These are phyloP conservation scores for Peromyscus polionotus DNA, from an alignment of 2,113 vertebrate species.

Conservation along the genomic window DNA sequence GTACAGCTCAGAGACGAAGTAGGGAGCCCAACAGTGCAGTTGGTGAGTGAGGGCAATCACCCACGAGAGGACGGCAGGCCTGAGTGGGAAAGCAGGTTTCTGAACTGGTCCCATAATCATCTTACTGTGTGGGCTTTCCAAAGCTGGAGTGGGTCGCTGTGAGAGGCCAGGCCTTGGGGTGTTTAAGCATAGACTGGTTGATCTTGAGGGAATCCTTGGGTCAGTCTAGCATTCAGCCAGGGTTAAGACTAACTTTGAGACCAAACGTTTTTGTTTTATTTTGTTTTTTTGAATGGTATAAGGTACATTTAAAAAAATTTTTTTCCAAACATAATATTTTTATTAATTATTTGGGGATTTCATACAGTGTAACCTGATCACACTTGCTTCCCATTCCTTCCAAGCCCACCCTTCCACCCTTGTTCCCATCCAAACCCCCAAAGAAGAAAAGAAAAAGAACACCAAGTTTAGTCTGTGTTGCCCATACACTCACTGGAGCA, in stretches of 20 bases:
- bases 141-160: not conserved
- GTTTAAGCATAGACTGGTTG: not conserved
- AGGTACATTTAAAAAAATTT: not conserved
- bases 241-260: not conserved
- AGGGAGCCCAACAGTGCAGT: not conserved
- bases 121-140: not conserved
- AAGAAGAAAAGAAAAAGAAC: not conserved
- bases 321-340: not conserved
- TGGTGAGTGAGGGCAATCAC: not conserved
- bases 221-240: not conserved
- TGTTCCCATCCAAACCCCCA: not conserved
- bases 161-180: not conserved
- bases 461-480: not conserved
- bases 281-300: not conserved
- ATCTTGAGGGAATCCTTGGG: not conserved
- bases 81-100: not conserved
- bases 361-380: not conserved
- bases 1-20: not conserved
- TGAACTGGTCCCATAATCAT: not conserved
- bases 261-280: not conserved
- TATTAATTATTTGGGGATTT: not conserved
- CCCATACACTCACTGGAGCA: not conserved
- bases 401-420: no score
- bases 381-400: not conserved
- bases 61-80: not conserved